phyloP scores from a whole-genome alignment of 2,888 invertebrate species.

The Nephrotoma flavescens region DNA sequence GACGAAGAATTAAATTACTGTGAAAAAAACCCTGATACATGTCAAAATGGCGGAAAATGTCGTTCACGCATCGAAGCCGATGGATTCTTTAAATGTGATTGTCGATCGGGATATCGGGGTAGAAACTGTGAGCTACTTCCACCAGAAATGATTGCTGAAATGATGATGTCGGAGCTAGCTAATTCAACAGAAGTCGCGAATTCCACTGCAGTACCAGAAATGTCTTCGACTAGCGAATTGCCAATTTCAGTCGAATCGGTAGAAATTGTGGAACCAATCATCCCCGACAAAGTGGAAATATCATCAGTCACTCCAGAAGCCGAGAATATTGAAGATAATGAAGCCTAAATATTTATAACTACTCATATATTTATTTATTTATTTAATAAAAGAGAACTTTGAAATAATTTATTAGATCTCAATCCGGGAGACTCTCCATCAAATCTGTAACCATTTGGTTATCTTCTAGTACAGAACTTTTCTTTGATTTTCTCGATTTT shows the following conservation, averaged over 20 bases:
- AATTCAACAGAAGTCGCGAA: not conserved
- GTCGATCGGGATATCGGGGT: slow-evolving; percentile 61
- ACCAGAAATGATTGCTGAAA: slow-evolving; percentile 14
- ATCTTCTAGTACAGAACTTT: not conserved
- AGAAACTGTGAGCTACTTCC: slow-evolving; percentile 53
- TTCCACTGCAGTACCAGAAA: not conserved
- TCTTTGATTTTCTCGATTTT: not conserved
- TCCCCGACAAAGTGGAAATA: not conserved
- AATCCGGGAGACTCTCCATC: slow-evolving; percentile 1
- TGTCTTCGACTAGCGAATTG: not conserved
- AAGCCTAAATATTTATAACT: not conserved
- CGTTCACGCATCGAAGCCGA: slow-evolving; percentile 62
- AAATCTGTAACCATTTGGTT: slow-evolving; percentile 1
- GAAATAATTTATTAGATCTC: not conserved
- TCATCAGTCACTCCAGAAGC: not conserved
- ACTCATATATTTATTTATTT: not conserved
- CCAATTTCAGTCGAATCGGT: not conserved
- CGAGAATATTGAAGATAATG: not conserved
- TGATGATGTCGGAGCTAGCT: not conserved
- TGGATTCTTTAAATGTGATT: slow-evolving; percentile 60
- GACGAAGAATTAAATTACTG: slow-evolving; percentile 81
- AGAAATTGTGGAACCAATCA: not conserved
- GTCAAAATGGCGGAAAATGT: slow-evolving; percentile 71
- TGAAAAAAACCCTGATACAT: slow-evolving; percentile 56
- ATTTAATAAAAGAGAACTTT: not conserved